Evolutionary conservation across 1,140 invertebrate species (phyloP), one percentile per base, ranked within the genome.

Genomic region (Leptonema lineaticorne): DNA sequence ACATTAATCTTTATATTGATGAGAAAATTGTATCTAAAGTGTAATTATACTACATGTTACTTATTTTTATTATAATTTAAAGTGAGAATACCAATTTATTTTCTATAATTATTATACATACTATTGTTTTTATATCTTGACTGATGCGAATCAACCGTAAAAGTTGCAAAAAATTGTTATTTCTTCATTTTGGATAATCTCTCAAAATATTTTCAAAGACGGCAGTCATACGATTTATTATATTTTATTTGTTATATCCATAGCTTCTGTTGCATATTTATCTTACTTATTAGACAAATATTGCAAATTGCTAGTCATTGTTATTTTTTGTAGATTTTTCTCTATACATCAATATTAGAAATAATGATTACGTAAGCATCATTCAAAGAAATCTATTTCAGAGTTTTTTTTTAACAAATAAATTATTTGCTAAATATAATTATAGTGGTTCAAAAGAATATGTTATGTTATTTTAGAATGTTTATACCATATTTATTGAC

Each of bases 1-100:
- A 50, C 50, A 46, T 45, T 45, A 62, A 60, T 20, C 22, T 27
- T 53, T 20, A 20, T 48, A 48, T n/a, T n/a, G n/a, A n/a, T n/a
- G n/a, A n/a, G n/a, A n/a, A n/a, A n/a, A n/a, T n/a, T n/a, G n/a
- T n/a, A n/a, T n/a, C n/a, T n/a, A n/a, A n/a, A n/a, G n/a, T n/a
- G n/a, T 18, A 20, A 53, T 53, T 22, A 53, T 26, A 53, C 9
- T 26, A 2, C 18, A 53, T 22, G 9, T 7, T 45, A 46, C 29
- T 30, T 9, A 45, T 8, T 11, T 63, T 14, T 8, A 63, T 63
- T n/a, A n/a, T n/a, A n/a, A n/a, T n/a, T n/a, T n/a, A n/a, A n/a
- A n/a, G n/a, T n/a, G n/a, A n/a, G n/a, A n/a, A n/a, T n/a, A n/a
- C n/a, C n/a, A n/a, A n/a, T n/a, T n/a, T n/a, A n/a, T n/a, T n/a